A percentile compares a stretch with the other conserved stretches of the same genome.
These are phyloP conservation scores for Muscina levida DNA, from an alignment of 2,888 invertebrate species.

Conservation along the genomic window DNA sequence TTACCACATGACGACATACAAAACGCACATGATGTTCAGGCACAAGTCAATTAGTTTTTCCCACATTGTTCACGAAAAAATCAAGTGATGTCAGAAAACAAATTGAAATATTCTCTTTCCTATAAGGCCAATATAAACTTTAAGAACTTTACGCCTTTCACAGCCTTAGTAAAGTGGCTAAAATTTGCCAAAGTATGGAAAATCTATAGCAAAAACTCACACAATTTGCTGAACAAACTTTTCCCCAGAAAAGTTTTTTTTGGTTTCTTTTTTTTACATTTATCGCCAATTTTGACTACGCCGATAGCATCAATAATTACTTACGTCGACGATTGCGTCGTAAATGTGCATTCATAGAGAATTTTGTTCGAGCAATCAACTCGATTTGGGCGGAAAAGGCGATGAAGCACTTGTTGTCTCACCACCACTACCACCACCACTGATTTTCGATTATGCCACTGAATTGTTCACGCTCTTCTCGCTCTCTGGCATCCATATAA, in stretches of 20 bases:
- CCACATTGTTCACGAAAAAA: too few relatives aligned
- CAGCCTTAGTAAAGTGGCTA: too few relatives aligned
- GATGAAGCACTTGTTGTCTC: constrained; percentile 6
- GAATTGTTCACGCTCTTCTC: too few relatives aligned
- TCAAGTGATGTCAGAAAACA: too few relatives aligned
- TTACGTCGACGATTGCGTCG: constrained; percentile 12
- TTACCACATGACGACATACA: constrained; percentile 7
- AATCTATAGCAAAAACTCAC: not conserved
- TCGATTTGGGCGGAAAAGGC: too few relatives aligned
- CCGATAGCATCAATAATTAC: constrained; percentile 57
- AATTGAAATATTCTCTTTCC: too few relatives aligned
- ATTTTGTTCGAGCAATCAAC: not conserved
- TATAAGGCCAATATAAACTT: too few relatives aligned
- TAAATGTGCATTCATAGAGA: not conserved
- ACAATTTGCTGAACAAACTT: constrained; percentile 35
- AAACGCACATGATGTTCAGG: not conserved
- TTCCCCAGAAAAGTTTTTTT: constrained; percentile 27
- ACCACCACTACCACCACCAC: too few relatives aligned
- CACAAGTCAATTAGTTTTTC: constrained; percentile 16
- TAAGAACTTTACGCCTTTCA: too few relatives aligned
- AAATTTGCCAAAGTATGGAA: not conserved
- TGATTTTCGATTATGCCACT: constrained; percentile 17
- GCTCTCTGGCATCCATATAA: too few relatives aligned
- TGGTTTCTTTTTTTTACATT: too few relatives aligned
- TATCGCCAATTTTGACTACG: constrained; percentile 47